Conservation (phyloP, 2,797 vertebrate species). For the Sternotherus odoratus region DNA sequence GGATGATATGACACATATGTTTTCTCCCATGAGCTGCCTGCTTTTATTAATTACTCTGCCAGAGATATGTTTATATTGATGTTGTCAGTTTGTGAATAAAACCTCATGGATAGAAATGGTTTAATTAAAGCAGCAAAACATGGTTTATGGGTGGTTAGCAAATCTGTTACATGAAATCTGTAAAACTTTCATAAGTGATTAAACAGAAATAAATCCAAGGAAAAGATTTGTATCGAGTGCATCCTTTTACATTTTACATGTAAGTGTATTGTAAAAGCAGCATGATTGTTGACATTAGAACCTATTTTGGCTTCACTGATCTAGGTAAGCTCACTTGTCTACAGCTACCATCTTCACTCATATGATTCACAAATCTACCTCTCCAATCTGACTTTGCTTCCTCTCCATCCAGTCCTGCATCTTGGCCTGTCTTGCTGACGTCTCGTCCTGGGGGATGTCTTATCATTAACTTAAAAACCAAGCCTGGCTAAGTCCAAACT, state of each 20-base stretch:
- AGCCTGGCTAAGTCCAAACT: neutral
- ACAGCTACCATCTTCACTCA: neutral
- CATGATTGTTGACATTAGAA: neutral
- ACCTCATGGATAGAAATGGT: conserved; percentile 33
- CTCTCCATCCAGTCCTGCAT: fast-evolving
- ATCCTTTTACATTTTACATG: neutral
- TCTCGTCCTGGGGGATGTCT: neutral
- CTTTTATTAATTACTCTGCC: neutral
- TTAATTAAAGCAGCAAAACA: neutral
- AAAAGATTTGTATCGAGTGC: neutral
- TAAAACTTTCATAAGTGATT: neutral
- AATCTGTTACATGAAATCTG: conserved; percentile 3
- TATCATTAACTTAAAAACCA: neutral
- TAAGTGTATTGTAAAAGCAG: neutral
- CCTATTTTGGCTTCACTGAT: neutral
- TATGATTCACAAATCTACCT: neutral
- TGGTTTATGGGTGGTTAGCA: neutral
- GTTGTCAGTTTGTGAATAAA: conserved; percentile 49
- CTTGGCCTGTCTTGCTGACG: neutral
- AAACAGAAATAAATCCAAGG: neutral
- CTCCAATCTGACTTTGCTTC: neutral
- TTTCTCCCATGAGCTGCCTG: conserved; percentile 6
- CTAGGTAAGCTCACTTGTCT: fast-evolving
- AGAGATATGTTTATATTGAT: conserved; percentile 34
- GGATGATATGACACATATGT: neutral